Base-by-base conservation (phyloP, 1,140 invertebrate genomes). In the Eriosoma lanigerum region DNA sequence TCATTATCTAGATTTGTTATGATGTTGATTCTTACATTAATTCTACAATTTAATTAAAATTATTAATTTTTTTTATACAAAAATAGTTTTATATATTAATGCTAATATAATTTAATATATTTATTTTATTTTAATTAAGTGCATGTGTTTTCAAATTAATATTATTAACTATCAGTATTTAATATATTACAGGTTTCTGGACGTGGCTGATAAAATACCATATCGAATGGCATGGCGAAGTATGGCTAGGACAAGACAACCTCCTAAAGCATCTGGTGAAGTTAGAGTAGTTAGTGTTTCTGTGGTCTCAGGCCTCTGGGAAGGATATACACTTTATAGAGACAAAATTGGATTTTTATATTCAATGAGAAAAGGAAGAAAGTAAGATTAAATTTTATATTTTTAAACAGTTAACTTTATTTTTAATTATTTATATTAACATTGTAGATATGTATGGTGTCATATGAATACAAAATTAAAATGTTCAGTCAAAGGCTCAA, bases 221-320 rank as follows among this genome's bases (percentile, higher is more conserved):
- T 78, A 78, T 78, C 38, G 75, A 46, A 62, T 78, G 75, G 75
- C 75, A 24, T 78, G 75, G 75, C 75, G 75, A 12, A 78, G 75
- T 48, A 78, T 78, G 75, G 75, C 75, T 8, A 78, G 75, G 48
- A 62, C 56, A 19, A 60, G 75, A 62, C 75, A 62, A 60, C 75
- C 75, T 48, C 44, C 75, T 62, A 78, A 78, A 78, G 15, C 38
- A 46, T 62, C 56, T 78, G 75, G 75, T 19, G 56, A 78, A 60
- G 21, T 62, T 62, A 78, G 62, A 78, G 15, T 62, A 60, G 56
- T 62, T 19, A 46, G 29, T 29, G 75, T 78, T 10, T 48, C 15
- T 12, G 75, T 78, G 10, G 24, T 78, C 48, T 78, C 75, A 19
- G 75, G 17, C 3, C 24, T 60, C 3, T 78, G 75, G 75, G 75